A percentile compares a stretch with the other conserved stretches of the same genome.
Evolutionary conservation across 1,140 invertebrate species (phyloP).

Genomic region (Sycophaga agraensis): DNA sequence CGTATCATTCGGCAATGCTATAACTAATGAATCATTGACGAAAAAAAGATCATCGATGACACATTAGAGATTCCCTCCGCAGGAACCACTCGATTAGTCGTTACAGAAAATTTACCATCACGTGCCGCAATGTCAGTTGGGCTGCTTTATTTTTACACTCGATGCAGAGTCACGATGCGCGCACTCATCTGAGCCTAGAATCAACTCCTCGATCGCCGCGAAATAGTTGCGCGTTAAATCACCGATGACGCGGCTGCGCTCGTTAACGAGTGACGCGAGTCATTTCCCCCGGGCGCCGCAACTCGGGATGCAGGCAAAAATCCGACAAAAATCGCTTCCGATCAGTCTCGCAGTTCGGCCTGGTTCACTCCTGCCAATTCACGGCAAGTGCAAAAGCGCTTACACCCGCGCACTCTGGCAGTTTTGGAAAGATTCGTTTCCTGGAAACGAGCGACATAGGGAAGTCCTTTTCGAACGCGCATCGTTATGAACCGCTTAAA

Average conservation of each 20-base stretch:
- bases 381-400: neutral
- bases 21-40: neutral
- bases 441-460: neutral
- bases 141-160: neutral
- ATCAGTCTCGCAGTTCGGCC: neutral
- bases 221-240: conserved; percentile 3
- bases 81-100: neutral
- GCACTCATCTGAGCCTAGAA: neutral
- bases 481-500: too few relatives aligned
- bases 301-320: neutral
- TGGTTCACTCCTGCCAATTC: neutral
- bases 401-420: neutral
- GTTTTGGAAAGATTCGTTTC: neutral
- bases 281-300: too few relatives aligned
- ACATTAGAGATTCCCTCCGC: neutral
- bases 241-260: conserved; percentile 5
- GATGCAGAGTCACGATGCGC: neutral
- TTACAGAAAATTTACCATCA: neutral
- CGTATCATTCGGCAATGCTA: too few relatives aligned
- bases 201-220: neutral
- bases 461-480: too few relatives aligned
- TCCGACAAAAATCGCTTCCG: neutral
- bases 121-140: neutral
- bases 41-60: neutral
- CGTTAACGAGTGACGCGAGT: neutral